Base-by-base conservation (phyloP, 2,113 vertebrate genomes). In the Cettia cetti region DNA sequence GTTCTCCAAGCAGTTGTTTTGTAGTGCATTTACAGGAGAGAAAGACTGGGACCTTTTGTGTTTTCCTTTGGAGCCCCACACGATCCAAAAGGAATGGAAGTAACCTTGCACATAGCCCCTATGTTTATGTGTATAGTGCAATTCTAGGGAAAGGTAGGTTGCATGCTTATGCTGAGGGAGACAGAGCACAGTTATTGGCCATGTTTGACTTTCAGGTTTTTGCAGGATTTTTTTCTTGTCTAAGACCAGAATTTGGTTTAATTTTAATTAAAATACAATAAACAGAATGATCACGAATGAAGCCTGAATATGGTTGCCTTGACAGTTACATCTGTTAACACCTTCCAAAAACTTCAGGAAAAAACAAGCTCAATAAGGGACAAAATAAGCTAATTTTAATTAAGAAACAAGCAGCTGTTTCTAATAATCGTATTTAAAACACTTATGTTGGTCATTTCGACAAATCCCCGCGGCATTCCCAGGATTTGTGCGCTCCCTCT, bases 401-500 rank as follows among this genome's bases (percentile, higher is more conserved):
- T 27, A 15, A 71, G 33, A 85, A 91, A 27, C 9, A 52, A 44
- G 3, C 11, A 60, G 8, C 17, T 63, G 20, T 44, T 86, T 49
- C 40, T 44, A 76, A 82, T 22, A 65, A 72, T 9, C 26, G 2
- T 14, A 61, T 57, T 53, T 9, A 35, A 81, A 74, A 13, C 37
- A 2, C 21, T 13, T 54, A 0, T 1, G 18, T 24, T 7, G 39
- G 23, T 24, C 8, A 8, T 52, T 39, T 72, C 37, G 10, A 15
- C 27, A 9, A 1, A 1, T 33, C n/a, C 39, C 69, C 4, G 28
- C 1, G 1, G 9, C 42, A 22, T 16, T 76, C 26, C 16, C 35
- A 37, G 89, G 57, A 49, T 81, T 83, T 61, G 40, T 37, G 88
- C 76, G 92, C 92, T 92, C 96, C 95, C 92, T 95, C 94, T 96